phyloP scores from a whole-genome alignment of 2,113 vertebrate genomes.

The Bos indicus region DNA sequence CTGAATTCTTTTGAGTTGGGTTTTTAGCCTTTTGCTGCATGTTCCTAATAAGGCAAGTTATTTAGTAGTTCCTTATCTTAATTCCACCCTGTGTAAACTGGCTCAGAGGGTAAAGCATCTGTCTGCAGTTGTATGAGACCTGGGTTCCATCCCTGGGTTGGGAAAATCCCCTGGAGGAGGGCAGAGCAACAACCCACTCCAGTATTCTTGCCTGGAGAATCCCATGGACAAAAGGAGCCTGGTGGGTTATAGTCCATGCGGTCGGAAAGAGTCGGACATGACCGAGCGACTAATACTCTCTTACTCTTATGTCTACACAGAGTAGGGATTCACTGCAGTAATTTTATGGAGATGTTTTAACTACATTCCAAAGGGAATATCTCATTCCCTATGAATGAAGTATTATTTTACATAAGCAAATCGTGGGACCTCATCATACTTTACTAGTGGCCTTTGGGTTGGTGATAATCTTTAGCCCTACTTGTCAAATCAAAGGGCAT shows the following conservation, averaged over 20 bases:
- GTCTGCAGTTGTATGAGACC: not conserved
- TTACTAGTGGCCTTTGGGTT: not conserved
- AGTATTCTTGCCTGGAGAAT: not conserved
- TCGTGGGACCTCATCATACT: not conserved
- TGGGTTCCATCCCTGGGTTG: not conserved
- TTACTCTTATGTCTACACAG: not conserved
- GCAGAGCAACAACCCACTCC: not conserved
- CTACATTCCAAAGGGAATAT: not conserved
- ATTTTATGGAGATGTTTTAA: not conserved
- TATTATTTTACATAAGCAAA: not conserved
- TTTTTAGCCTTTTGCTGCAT: not conserved
- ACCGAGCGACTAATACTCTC: not conserved
- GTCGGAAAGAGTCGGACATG: fast-evolving
- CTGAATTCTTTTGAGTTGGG: not conserved
- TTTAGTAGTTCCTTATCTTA: not conserved
- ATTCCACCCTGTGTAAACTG: not conserved
- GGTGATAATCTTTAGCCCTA: not conserved
- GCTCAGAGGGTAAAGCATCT: not conserved
- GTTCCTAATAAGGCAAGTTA: not conserved
- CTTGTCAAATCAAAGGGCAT: not conserved
- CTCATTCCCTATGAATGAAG: not conserved
- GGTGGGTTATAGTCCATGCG: fast-evolving
- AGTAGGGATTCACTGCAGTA: not conserved
- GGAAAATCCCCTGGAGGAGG: not conserved
- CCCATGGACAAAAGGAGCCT: not conserved